phyloP scores from a whole-genome alignment of 1,140 invertebrate genomes.

The Stegodyphus mimosarum region DNA sequence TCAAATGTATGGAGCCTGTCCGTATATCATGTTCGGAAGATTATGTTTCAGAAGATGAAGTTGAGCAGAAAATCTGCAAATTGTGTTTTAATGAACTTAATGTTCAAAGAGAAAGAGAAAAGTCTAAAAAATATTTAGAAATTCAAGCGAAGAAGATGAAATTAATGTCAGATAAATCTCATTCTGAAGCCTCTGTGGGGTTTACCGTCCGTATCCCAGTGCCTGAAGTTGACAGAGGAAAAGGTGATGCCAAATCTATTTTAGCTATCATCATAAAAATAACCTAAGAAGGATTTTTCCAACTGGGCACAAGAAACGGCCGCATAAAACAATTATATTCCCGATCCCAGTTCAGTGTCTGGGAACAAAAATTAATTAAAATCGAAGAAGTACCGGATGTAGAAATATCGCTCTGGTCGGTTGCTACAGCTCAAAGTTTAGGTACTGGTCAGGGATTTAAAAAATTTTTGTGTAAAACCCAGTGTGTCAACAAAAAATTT shows the following conservation, averaged over 20 bases:
- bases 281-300: slow-evolving; percentile 40
- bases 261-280: slow-evolving; percentile 44
- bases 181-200: slow-evolving; percentile 14
- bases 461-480: neutral
- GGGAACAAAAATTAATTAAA: slow-evolving; percentile 59
- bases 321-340: slow-evolving; percentile 37
- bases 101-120: slow-evolving; percentile 40
- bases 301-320: slow-evolving; percentile 32
- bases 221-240: slow-evolving; percentile 43
- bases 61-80: slow-evolving; percentile 31
- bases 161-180: slow-evolving; percentile 16
- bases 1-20: slow-evolving; percentile 37
- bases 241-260: slow-evolving; percentile 36
- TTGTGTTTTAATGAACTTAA: slow-evolving; percentile 41
- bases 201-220: slow-evolving; percentile 32
- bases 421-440: slow-evolving; percentile 60
- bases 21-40: slow-evolving; percentile 36
- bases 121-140: slow-evolving; percentile 36
- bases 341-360: slow-evolving; percentile 52
- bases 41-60: slow-evolving; percentile 38
- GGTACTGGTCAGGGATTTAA: slow-evolving; percentile 59
- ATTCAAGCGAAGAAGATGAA: slow-evolving; percentile 23
- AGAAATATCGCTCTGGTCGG: slow-evolving; percentile 59
- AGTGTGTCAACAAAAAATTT: too few species aligned
- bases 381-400: slow-evolving; percentile 61